Evolutionary conservation across 2,113 vertebrate species (phyloP), one percentile per base, ranked within the genome.

Genomic region (Gymnogyps californianus): DNA sequence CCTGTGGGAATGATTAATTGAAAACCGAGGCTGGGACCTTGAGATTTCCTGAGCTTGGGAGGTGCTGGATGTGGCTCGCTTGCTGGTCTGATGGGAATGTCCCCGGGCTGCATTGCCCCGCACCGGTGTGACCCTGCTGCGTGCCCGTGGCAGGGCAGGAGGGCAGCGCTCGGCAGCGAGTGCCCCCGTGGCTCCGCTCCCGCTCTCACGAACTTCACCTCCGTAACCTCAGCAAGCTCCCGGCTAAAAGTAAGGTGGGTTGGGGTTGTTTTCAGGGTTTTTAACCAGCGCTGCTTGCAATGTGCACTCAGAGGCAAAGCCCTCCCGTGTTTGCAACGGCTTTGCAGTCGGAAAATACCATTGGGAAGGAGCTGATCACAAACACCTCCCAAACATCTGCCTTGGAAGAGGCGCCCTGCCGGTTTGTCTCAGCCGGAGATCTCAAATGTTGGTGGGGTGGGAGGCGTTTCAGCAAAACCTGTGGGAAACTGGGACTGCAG

Each of bases 101-200:
- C 34, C 29, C 22, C 3, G 1, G 55, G 18, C 26, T 76, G 14
- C 36, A 4, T 14, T 44, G 28, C 10, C 58, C 70, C 7, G 2
- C 1, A 11, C 21, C 10, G 28, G 24, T 40, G 47, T 32, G 42
- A 72, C 62, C 20, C 36, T 11, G 29, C 40, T 22, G 40, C 3
- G 4, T 42, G 26, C 46, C 38, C 7, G 1, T 16, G 7, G 38
- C 5, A 6, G 69, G 38, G 46, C 67, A 55, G 67, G 38, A 80
- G 54, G 67, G 46, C 52, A 67, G 46, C 2, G 1, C 54, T 47
- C 1, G 2, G 38, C 70, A 54, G 28, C 0, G 1, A 85, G 26
- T 7, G 38, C 11, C 66, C 70, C 54, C 19, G 7, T 0, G 6
- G 24, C 49, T 40, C 40, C 1, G 1, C 13, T 81, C 5, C 46